Evolutionary conservation across 2,888 invertebrate genomes (phyloP).

Genomic region (Alviniconcha strummeri): DNA sequence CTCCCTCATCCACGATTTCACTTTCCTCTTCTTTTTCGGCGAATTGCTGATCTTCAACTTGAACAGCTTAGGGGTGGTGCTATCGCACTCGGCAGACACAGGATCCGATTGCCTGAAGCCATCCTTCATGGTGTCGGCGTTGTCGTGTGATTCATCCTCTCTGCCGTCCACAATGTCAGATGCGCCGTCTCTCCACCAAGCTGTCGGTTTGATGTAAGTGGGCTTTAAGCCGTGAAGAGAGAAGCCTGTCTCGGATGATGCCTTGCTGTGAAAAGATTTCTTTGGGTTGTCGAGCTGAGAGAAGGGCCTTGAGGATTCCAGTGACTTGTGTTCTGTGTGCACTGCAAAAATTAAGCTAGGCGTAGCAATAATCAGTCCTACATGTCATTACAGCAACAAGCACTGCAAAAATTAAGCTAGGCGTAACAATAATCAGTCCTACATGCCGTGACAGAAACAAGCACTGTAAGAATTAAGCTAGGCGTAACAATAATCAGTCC

Average conservation of each 20-base stretch:
- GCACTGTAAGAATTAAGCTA: too few species aligned
- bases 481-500: too few species aligned
- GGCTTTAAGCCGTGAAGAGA: neutral
- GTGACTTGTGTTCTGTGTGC: too few species aligned
- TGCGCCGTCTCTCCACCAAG: constrained; percentile 1
- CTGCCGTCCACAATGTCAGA: constrained; percentile 1
- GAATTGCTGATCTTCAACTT: neutral
- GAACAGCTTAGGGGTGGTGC: constrained; percentile 15
- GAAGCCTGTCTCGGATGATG: constrained; percentile 3
- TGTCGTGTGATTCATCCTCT: neutral
- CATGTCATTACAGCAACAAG: too few species aligned
- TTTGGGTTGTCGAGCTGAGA: neutral
- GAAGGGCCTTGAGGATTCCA: neutral
- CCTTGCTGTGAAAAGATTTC: neutral
- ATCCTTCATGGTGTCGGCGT: too few species aligned
- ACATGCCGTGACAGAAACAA: too few species aligned
- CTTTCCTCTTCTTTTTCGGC: neutral
- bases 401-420: too few species aligned
- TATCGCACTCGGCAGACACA: constrained; percentile 11
- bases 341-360: neutral
- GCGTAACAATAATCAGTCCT: too few species aligned
- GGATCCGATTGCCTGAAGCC: neutral
- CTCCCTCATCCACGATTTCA: neutral
- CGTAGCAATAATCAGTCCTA: too few species aligned
- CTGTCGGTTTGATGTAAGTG: neutral